These are phyloP conservation scores for Tenebrio molitor DNA, from an alignment of 1,140 invertebrate genomes.

Conservation along the genomic window DNA sequence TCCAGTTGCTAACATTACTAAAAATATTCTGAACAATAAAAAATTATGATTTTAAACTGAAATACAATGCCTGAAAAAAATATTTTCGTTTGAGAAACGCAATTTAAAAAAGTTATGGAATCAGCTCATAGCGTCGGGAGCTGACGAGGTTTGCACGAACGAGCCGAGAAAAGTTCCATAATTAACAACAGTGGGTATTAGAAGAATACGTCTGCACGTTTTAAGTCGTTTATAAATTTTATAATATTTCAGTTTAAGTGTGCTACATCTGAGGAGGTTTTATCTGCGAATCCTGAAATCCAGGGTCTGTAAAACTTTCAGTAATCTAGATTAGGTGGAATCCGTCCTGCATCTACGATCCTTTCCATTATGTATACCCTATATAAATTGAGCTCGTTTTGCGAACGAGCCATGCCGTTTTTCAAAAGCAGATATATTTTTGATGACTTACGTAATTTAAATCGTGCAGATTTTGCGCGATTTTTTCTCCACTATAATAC, in stretches of 20 bases:
- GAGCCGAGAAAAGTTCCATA: neutral
- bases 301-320: slow-evolving; percentile 58
- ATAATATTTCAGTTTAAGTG: slow-evolving; percentile 49
- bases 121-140: too few relatives aligned
- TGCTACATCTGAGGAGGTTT: slow-evolving; percentile 48
- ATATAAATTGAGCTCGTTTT: slow-evolving; percentile 59
- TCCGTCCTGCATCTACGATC: slow-evolving; percentile 54
- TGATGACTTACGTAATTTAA: slow-evolving; percentile 51
- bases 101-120: too few relatives aligned
- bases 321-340: slow-evolving; percentile 59
- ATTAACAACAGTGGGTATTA: neutral
- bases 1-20: too few relatives aligned
- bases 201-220: slow-evolving; percentile 1
- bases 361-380: slow-evolving; percentile 59
- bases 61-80: too few relatives aligned
- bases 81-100: too few relatives aligned
- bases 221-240: slow-evolving; percentile 46
- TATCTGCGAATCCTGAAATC: slow-evolving; percentile 56
- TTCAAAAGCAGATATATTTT: slow-evolving; percentile 51
- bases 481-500: slow-evolving; percentile 34
- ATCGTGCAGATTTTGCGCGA: slow-evolving; percentile 34
- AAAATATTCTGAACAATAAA: too few relatives aligned
- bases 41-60: too few relatives aligned
- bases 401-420: slow-evolving; percentile 47
- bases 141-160: too few relatives aligned